Evolutionary conservation across 2,113 vertebrate genomes (phyloP), one percentile per base, ranked within the genome.

Genomic region (Apeltes quadracus): DNA sequence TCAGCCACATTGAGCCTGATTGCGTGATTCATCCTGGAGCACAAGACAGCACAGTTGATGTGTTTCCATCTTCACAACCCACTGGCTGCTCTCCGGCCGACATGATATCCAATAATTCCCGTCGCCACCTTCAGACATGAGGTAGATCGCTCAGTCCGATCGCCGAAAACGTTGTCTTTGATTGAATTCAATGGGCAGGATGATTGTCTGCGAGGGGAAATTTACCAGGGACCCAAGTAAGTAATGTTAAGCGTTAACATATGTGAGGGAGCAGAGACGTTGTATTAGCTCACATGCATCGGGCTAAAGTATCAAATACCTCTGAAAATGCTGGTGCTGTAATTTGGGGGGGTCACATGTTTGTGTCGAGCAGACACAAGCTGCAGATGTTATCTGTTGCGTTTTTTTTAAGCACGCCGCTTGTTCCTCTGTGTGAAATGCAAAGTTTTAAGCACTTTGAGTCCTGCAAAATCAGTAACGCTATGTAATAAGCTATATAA

Each of bases 1-100:
- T 88, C 65, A 81, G 64, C 82, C 50, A 50, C 34, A 18, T 50
- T 67, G 69, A 81, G 64, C 23, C 56, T 69, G 70, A 85, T 74
- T 69, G 66, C 36, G 72, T 82, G 54, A 88, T 83, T 83, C 59
- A 84, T 86, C 63, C 75, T n/a, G 1, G 5, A 53, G 72, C 23
- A 25, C 50, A 54, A 69, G 39, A 75, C 61, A 54, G 9, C 38
- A 41, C 0, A 36, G 80, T 41, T 69, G 69, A 76, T 72, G 70
- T 57, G 48, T 83, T 76, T 86, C 79, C 83, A 77, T 79, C 85
- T 70, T 81, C 51, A 61, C 80, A 81, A 38, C 81, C 81, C 78
- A 78, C 78, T 62, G 63, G 67, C 61, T 79, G 61, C 56, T 70
- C 50, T 61, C 58, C 23, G 29, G 50, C 66, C 18, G 44, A 6